A percentile compares a stretch with the other conserved stretches of the same genome.
phyloP scores from a whole-genome alignment of 2,888 invertebrate genomes.

The Cinara cedri region DNA sequence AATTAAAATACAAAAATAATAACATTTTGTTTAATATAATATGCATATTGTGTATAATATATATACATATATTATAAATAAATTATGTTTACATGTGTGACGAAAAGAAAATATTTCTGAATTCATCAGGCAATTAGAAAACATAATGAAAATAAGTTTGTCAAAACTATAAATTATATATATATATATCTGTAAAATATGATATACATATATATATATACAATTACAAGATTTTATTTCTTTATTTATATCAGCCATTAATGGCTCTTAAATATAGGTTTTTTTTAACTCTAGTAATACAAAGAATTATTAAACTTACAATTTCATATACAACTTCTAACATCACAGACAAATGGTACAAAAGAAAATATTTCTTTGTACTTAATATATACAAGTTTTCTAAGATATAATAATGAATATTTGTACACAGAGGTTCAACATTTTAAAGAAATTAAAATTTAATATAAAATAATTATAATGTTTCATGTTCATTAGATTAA shows the following conservation, averaged over 20 bases:
- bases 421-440: slow-evolving; percentile 54
- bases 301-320: slow-evolving; percentile 52
- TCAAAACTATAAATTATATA: slow-evolving; percentile 32
- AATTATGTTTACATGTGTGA: slow-evolving; percentile 3
- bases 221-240: slow-evolving; percentile 46
- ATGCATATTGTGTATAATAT: slow-evolving; percentile 6
- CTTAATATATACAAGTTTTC: slow-evolving; percentile 45
- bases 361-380: slow-evolving; percentile 53
- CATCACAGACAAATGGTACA: slow-evolving; percentile 56
- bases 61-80: background rate
- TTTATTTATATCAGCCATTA: slow-evolving; percentile 12
- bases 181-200: too few relatives aligned
- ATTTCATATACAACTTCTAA: slow-evolving; percentile 54
- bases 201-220: background rate
- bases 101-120: slow-evolving; percentile 5
- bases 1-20: slow-evolving; percentile 22
- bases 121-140: slow-evolving; percentile 1
- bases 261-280: slow-evolving; percentile 2
- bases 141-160: slow-evolving; percentile 33
- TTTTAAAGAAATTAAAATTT: slow-evolving; percentile 50
- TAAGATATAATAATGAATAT: slow-evolving; percentile 48
- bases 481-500: slow-evolving; percentile 50
- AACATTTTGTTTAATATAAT: slow-evolving; percentile 34
- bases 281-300: slow-evolving; percentile 50
- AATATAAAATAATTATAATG: slow-evolving; percentile 42